Base-by-base conservation (phyloP, 2,797 vertebrate genomes). In the Pseudocheirus occidentalis region DNA sequence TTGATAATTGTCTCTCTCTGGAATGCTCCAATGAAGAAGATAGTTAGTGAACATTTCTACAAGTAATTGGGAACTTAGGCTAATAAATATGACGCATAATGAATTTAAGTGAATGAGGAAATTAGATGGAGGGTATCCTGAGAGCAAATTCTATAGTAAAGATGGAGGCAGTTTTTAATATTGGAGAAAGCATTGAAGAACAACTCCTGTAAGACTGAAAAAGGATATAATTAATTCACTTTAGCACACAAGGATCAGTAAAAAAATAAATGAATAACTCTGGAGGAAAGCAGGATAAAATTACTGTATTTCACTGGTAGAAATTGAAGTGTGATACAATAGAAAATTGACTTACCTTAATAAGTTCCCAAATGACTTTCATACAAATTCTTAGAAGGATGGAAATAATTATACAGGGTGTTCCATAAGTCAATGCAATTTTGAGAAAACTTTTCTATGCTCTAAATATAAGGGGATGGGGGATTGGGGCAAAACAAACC, bases 1-100 rank as follows among this genome's bases (percentile, higher is more conserved):
- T 90, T 53, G 52, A 34, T 54, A 52, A 90, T 90, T 90, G 52
- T 34, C 90, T 90, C 52, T 90, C 52, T 90, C 90, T 21, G 50
- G 90, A 90, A 59, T 73, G 7, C 46, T 95, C 90, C 95, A 95
- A 92, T 93, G 54, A 90, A 93, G 91, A 94, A 94, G 96, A 93
- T 90, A 95, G 0, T n/a, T 95, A 93, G 87, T 95, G n/a, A 95
- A 59, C 73, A 50, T 81, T 93, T 94, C 28, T 4, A 57, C 54
- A 95, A 58, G 1, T 96, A 54, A 93, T 96, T 93, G 94, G 92
- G 91, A 92, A 93, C 24, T 56, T 94, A 53, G 91, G 4, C 94
- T 50, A 34, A 94, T 55, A 93, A 53, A 95, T 56, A 93, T 92
- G 27, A 13, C 16, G 40, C 0, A 28, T 40, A 27, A 40, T 92